Conservation (phyloP, 2,797 vertebrate species). For the Semaprochilodus insignis region DNA sequence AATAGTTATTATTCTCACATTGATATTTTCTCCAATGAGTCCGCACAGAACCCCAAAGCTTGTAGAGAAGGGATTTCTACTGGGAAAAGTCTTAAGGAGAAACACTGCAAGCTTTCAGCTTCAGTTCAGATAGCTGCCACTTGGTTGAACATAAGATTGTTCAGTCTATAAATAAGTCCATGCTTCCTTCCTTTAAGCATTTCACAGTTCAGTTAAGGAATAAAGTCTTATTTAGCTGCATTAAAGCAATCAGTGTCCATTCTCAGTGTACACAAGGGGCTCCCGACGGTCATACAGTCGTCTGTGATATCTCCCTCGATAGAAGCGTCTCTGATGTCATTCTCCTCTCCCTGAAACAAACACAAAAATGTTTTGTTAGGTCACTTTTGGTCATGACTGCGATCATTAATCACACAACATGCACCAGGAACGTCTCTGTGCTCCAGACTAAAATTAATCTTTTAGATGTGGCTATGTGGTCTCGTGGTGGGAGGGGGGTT, state of each 20-base stretch:
- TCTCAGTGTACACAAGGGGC: background rate
- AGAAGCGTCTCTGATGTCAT: constrained; percentile 73
- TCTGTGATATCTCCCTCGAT: constrained; percentile 65
- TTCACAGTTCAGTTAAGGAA: background rate
- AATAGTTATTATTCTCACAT: background rate
- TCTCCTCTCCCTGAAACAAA: constrained; percentile 70
- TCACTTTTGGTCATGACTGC: background rate
- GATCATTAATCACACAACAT: background rate
- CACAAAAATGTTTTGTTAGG: background rate
- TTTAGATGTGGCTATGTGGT: background rate
- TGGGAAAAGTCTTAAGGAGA: background rate
- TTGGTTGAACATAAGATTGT: background rate
- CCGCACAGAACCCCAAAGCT: background rate
- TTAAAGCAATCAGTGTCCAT: background rate
- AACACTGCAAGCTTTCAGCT: background rate
- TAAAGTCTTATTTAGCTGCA: background rate
- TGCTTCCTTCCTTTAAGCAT: too few relatives aligned
- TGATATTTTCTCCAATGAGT: background rate
- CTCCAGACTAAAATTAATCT: background rate
- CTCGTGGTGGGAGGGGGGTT: background rate
- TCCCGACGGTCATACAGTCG: constrained; percentile 48
- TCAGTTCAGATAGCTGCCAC: constrained; percentile 19
- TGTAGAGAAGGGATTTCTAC: background rate
- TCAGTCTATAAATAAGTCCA: background rate
- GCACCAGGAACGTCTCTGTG: background rate